A percentile compares a stretch with the other conserved stretches of the same genome.
These are phyloP conservation scores for Drosophila phalerata DNA, from an alignment of 2,888 invertebrate species.

Conservation along the genomic window DNA sequence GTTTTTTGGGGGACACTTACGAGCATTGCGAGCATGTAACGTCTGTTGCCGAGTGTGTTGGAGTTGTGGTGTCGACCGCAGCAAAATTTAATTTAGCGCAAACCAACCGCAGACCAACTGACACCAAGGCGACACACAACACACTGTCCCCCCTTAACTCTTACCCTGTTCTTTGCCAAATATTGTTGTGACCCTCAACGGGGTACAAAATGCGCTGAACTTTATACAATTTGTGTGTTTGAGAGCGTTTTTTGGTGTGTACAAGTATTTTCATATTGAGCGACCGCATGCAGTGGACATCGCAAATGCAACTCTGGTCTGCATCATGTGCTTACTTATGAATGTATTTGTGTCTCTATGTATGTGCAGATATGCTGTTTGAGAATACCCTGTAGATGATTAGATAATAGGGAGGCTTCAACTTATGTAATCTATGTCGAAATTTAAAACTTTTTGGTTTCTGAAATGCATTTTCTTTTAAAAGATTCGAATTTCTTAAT, in stretches of 20 bases:
- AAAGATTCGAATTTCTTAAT: too few relatives aligned
- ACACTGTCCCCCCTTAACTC: conserved; percentile 5
- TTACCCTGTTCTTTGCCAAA: neutral
- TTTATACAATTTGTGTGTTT: conserved; percentile 25
- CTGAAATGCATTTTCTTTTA: neutral
- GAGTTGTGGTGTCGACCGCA: conserved; percentile 59
- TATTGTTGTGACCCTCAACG: conserved; percentile 39
- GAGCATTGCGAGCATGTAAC: conserved; percentile 16
- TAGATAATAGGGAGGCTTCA: neutral
- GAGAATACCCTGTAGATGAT: conserved; percentile 16
- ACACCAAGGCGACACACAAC: conserved; percentile 59
- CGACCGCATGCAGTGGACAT: conserved; percentile 68
- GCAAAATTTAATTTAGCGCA: conserved; percentile 78
- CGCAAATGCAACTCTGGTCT: conserved; percentile 38
- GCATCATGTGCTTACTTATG: conserved; percentile 19
- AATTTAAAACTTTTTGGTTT: neutral
- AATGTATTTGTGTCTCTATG: neutral
- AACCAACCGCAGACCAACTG: conserved; percentile 75
- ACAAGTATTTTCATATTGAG: conserved; percentile 67
- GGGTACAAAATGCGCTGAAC: conserved; percentile 37
- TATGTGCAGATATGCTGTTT: conserved; percentile 37
- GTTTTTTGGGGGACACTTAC: conserved; percentile 6
- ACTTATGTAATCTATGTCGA: neutral
- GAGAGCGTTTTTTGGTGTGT: conserved; percentile 1
- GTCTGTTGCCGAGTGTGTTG: conserved; percentile 34